Evolutionary conservation across 2,113 vertebrate species (phyloP).

Genomic region (Cebidichthys violaceus): DNA sequence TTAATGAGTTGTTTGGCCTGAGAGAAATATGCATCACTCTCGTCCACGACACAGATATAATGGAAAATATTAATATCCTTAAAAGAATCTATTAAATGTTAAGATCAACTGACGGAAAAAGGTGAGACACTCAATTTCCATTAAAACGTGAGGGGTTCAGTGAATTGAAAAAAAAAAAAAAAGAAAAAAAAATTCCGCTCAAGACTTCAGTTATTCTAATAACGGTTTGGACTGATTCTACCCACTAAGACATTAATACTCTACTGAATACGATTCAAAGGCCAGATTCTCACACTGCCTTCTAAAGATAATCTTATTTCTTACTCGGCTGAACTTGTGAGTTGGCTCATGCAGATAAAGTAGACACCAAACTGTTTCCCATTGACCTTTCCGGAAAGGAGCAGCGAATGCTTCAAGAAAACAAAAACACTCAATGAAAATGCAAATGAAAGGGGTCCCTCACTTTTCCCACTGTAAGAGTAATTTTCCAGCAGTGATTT

Average conservation of each 20-base stretch:
- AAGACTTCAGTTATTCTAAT: slow-evolving; percentile 72
- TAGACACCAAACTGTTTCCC: slow-evolving; percentile 74
- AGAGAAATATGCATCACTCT: slow-evolving; percentile 65
- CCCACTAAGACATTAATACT: slow-evolving; percentile 75
- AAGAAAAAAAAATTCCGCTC: slow-evolving; percentile 69
- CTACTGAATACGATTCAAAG: slow-evolving; percentile 77
- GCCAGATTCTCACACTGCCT: slow-evolving; percentile 73
- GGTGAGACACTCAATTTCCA: slow-evolving; percentile 75
- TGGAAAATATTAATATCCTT: slow-evolving; percentile 77
- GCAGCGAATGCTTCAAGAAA: slow-evolving; percentile 69
- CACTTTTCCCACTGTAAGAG: slow-evolving; percentile 54
- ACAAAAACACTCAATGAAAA: slow-evolving; percentile 82
- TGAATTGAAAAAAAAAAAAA: slow-evolving; percentile 76
- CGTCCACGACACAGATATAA: slow-evolving; percentile 72
- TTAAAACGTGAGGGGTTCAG: slow-evolving; percentile 63
- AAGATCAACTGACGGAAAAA: slow-evolving; percentile 76
- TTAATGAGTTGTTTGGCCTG: slow-evolving; percentile 72
- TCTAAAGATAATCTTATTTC: slow-evolving; percentile 81
- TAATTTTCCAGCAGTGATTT: slow-evolving; percentile 69
- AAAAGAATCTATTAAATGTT: slow-evolving; percentile 80
- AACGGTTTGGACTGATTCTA: slow-evolving; percentile 70
- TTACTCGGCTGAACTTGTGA: slow-evolving; percentile 81
- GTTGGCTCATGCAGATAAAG: slow-evolving; percentile 79
- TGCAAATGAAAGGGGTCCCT: slow-evolving; percentile 77
- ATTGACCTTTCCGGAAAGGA: slow-evolving; percentile 80